Conservation (phyloP, 2,888 invertebrate genomes). For the Synergus japonicus region DNA sequence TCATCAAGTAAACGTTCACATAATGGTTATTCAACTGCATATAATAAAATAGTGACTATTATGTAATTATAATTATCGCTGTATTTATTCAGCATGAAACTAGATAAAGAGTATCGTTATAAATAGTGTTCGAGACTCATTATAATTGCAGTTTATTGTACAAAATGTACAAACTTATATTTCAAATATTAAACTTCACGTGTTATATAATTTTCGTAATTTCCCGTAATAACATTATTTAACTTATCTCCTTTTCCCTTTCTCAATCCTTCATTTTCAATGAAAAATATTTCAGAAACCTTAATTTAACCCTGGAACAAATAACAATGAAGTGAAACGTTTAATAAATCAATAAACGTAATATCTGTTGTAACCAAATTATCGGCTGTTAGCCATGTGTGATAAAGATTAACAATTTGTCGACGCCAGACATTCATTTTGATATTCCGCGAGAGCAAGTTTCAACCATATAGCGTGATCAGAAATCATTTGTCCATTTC, state of each 20-base stretch:
- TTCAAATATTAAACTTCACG: background rate
- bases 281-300: background rate
- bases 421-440: constrained; percentile 35
- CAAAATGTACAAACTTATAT: background rate
- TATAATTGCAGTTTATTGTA: background rate
- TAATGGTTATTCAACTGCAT: background rate
- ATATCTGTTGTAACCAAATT: background rate
- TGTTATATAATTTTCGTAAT: constrained; percentile 1
- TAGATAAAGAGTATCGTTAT: too few species aligned
- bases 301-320: background rate
- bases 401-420: constrained; percentile 41
- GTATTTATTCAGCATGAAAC: background rate
- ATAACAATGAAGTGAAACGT: constrained; percentile 18
- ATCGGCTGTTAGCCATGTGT: constrained; percentile 28
- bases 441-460: constrained; percentile 35
- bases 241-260: background rate
- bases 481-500: constrained; percentile 41
- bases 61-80: background rate
- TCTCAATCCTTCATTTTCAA: constrained; percentile 13
- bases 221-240: background rate
- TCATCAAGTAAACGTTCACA: background rate
- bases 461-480: constrained; percentile 30
- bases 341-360: constrained; percentile 32
- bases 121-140: background rate
- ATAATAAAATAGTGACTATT: background rate